These are phyloP conservation scores for Malurus cyaneus DNA, from an alignment of 2,113 vertebrate genomes.

Conservation along the genomic window DNA sequence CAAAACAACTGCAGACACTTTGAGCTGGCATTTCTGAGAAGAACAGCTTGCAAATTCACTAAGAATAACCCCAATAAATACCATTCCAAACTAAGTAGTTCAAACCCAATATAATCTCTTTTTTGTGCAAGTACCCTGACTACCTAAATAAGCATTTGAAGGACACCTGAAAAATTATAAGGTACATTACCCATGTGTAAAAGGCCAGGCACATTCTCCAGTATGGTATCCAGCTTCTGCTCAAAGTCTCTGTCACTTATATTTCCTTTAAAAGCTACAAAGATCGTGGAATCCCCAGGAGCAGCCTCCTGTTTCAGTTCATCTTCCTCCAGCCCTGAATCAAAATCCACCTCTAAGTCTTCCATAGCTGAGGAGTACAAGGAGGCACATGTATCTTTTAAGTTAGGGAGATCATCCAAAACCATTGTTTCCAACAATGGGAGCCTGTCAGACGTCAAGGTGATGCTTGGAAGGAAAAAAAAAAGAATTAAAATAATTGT, in stretches of 20 bases:
- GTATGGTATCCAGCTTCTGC: constrained; percentile 84
- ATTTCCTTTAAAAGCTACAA: constrained; percentile 92
- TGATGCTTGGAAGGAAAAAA: constrained; percentile 58
- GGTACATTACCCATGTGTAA: constrained; percentile 86
- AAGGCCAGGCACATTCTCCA: constrained; percentile 86
- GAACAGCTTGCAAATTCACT: neutral
- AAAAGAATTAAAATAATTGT: neutral
- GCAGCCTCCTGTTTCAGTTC: constrained; percentile 71
- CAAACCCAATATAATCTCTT: neutral
- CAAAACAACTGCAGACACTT: neutral
- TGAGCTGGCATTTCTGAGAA: neutral
- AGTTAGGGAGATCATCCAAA: constrained; percentile 64
- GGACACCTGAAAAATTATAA: neutral
- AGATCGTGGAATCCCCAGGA: constrained; percentile 83
- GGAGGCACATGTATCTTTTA: constrained; percentile 73
- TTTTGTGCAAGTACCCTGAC: neutral
- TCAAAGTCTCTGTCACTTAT: constrained; percentile 90
- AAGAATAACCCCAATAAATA: neutral
- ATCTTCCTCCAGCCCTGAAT: constrained; percentile 85
- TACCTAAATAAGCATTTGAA: neutral
- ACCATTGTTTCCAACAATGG: constrained; percentile 71
- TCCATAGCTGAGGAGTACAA: constrained; percentile 74
- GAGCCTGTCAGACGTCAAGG: constrained; percentile 52
- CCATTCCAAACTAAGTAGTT: neutral
- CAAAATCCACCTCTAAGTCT: constrained; percentile 81